Evolutionary conservation across 92 coral and sea anemone species (phyloP).

Genomic region (Porites divaricata): DNA sequence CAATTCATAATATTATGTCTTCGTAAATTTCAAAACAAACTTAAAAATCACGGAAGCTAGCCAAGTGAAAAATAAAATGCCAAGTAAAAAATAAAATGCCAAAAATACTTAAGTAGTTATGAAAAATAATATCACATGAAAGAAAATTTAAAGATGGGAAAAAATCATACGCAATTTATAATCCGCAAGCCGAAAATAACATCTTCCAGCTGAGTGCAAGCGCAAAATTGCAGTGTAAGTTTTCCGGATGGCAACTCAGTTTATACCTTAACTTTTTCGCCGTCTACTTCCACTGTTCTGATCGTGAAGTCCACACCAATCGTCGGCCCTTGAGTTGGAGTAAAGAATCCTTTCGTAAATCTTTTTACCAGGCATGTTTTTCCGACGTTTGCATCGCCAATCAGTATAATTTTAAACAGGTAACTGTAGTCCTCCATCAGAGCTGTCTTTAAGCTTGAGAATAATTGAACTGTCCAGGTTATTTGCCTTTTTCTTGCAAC

Average conservation of each 20-base stretch:
- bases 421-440: conserved; percentile 88
- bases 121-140: background rate
- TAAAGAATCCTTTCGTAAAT: conserved; percentile 93
- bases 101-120: background rate
- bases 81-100: too few relatives aligned
- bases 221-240: background rate
- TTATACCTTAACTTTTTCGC: conserved; percentile 93
- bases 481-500: background rate
- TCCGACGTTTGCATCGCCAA: conserved; percentile 99
- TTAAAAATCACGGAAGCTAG: conserved; percentile 12
- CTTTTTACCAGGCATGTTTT: conserved; percentile 97
- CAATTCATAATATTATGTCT: conserved; percentile 2
- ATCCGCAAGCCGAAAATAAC: background rate
- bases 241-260: background rate
- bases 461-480: background rate
- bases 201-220: background rate
- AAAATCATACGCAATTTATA: background rate
- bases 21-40: conserved; percentile 22
- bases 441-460: too few relatives aligned
- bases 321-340: conserved; percentile 96
- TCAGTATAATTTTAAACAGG: conserved; percentile 93
- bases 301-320: conserved; percentile 99
- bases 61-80: too few relatives aligned
- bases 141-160: background rate
- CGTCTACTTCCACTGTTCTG: conserved; percentile 93